These are phyloP conservation scores for Lomographa bimaculata DNA, from an alignment of 2,888 invertebrate genomes.

Conservation along the genomic window DNA sequence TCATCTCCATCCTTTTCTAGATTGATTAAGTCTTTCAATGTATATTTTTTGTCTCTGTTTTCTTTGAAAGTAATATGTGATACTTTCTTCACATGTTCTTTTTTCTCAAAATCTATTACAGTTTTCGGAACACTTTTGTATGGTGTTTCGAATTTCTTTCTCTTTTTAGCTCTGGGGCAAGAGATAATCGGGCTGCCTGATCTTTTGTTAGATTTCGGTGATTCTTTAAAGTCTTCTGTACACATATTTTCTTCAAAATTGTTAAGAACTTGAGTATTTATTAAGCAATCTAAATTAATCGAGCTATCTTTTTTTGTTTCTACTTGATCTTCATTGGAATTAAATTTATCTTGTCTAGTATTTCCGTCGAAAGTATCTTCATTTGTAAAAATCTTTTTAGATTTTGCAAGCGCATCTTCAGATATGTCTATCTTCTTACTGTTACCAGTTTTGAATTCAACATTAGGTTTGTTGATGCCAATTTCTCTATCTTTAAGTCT, in stretches of 20 bases:
- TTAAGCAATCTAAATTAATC: constrained; percentile 28
- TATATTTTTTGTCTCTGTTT: constrained; percentile 54
- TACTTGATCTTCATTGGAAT: neutral
- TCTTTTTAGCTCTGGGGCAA: constrained; percentile 64
- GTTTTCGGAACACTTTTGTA: constrained; percentile 39
- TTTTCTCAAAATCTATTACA: constrained; percentile 2
- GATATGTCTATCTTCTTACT: constrained; percentile 32
- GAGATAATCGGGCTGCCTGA: constrained; percentile 68
- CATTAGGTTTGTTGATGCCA: neutral
- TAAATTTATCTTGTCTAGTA: too few relatives aligned
- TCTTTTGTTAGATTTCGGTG: constrained; percentile 51
- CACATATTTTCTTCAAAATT: constrained; percentile 64
- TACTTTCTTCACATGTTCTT: neutral
- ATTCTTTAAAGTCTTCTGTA: constrained; percentile 60
- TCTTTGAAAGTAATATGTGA: too few relatives aligned
- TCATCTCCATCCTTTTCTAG: constrained; percentile 29
- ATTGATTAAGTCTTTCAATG: constrained; percentile 46
- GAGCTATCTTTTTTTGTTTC: constrained; percentile 7
- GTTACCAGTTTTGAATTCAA: constrained; percentile 30
- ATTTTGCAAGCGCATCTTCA: constrained; percentile 36
- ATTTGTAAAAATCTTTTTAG: constrained; percentile 36
- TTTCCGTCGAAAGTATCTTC: constrained; percentile 28
- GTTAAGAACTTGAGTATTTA: constrained; percentile 64
- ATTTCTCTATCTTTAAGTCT: constrained; percentile 31
- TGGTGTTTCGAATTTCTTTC: constrained; percentile 59